These are phyloP conservation scores for Picus viridis DNA, from an alignment of 2,797 vertebrate genomes.

Conservation along the genomic window DNA sequence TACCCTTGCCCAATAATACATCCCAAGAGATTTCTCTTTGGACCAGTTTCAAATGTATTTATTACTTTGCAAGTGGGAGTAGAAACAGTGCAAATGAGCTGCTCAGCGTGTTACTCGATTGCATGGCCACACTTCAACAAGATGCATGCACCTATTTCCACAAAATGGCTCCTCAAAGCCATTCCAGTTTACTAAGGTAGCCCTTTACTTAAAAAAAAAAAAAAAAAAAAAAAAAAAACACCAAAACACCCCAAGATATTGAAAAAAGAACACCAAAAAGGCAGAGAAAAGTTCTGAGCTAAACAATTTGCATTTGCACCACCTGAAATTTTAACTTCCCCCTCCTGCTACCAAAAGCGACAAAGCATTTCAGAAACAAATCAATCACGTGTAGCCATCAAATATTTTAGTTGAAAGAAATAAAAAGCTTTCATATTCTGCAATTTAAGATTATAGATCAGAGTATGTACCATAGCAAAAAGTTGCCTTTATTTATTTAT, in stretches of 20 bases:
- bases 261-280: neutral
- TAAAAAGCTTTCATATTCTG: neutral
- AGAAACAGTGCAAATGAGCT: constrained; percentile 10
- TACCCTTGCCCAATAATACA: neutral
- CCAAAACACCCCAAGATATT: no score
- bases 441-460: neutral
- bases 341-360: neutral
- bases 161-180: constrained; percentile 69
- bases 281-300: neutral
- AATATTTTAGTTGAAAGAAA: neutral
- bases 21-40: constrained; percentile 15
- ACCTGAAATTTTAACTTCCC: neutral
- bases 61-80: neutral
- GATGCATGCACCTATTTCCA: constrained; percentile 29
- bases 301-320: neutral
- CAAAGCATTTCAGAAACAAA: neutral
- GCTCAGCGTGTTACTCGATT: neutral
- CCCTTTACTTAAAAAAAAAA: neutral
- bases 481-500: neutral
- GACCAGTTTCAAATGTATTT: constrained; percentile 42
- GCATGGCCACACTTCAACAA: neutral
- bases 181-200: neutral
- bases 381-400: neutral
- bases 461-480: neutral
- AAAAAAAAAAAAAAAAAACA: neutral